phyloP scores from a whole-genome alignment of 2,797 vertebrate genomes.

The Corythornis leucogaster region DNA sequence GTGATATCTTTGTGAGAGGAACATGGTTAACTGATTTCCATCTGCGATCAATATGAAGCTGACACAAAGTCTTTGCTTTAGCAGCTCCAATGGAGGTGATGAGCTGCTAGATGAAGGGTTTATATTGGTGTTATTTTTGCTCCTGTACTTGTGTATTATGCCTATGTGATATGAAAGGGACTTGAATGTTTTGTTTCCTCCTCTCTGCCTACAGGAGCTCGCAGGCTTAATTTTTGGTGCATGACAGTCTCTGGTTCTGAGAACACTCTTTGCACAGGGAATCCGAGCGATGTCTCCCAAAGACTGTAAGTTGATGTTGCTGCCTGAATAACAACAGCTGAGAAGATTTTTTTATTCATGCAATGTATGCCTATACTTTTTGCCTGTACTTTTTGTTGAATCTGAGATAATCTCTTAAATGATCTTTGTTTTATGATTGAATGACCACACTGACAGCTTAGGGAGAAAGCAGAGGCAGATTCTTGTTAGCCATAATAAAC shows the following conservation, averaged over 20 bases:
- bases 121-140: conserved; percentile 9
- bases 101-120: conserved; percentile 8
- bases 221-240: not conserved
- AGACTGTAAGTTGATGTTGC: not conserved
- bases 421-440: not conserved
- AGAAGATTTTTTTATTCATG: not conserved
- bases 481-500: not conserved
- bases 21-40: conserved; percentile 11
- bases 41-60: conserved; percentile 17
- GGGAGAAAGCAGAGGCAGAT: conserved; percentile 10
- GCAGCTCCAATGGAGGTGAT: conserved; percentile 5
- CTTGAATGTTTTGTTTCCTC: conserved; percentile 25
- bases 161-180: not conserved
- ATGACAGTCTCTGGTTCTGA: not conserved
- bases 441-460: not conserved
- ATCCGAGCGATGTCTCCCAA: not conserved
- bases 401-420: not conserved
- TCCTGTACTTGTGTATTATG: not conserved
- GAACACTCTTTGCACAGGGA: not conserved
- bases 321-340: not conserved
- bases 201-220: not conserved
- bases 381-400: not conserved
- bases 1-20: not conserved
- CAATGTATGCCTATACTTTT: not conserved
- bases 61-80: not conserved